Evolutionary conservation across 2,888 invertebrate genomes (phyloP).

Genomic region (Eudemis profundana): DNA sequence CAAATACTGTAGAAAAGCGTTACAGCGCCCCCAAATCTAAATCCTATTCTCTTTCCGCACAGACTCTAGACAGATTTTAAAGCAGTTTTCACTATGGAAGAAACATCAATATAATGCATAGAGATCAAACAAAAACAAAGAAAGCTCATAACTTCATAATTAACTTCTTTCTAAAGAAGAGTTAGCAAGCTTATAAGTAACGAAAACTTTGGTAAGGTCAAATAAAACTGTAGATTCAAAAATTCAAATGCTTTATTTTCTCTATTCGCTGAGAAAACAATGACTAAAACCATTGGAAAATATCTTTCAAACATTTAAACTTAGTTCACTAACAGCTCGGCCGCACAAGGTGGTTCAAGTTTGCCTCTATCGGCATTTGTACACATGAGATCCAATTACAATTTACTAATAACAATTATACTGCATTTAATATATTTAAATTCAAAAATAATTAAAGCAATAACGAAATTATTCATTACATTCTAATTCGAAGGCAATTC

Average conservation of each 20-base stretch:
- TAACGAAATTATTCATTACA: slow-evolving; percentile 51
- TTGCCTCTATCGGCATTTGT: slow-evolving; percentile 36
- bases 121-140: too few species aligned
- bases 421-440: slow-evolving; percentile 58
- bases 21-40: too few species aligned
- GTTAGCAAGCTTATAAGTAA: too few species aligned
- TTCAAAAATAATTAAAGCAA: slow-evolving; percentile 56
- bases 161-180: too few species aligned
- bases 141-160: too few species aligned
- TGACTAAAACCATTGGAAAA: slow-evolving; percentile 71
- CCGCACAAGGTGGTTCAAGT: slow-evolving; percentile 53
- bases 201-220: neutral
- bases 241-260: slow-evolving; percentile 70
- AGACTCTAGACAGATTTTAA: too few species aligned
- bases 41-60: too few species aligned
- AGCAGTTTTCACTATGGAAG: too few species aligned
- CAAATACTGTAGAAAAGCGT: too few species aligned
- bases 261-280: slow-evolving; percentile 64
- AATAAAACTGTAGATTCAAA: slow-evolving; percentile 46
- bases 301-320: slow-evolving; percentile 69
- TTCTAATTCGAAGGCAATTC: slow-evolving; percentile 66
- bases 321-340: slow-evolving; percentile 68
- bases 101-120: too few species aligned
- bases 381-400: slow-evolving; percentile 70
- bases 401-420: slow-evolving; percentile 53